Base-by-base conservation (phyloP, 2,797 vertebrate species). In the Tachyglossus aculeatus region DNA sequence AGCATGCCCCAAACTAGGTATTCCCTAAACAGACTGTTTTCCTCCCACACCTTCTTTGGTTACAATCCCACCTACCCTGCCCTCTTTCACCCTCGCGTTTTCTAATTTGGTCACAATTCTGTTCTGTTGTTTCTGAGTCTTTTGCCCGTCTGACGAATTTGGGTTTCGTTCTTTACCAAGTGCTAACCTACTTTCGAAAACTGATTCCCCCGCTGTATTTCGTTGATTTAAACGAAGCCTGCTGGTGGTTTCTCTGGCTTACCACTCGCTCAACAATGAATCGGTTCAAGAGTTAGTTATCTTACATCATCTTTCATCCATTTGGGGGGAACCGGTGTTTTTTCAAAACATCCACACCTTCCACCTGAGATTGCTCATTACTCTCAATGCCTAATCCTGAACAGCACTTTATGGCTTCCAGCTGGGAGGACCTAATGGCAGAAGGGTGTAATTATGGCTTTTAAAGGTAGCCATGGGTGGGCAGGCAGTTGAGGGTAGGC, bases 41-140 rank as follows among this genome's bases (percentile, higher is more conserved):
- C 78, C 71, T 81, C 67, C 74, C 67, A 71, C 37, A 74, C 40
- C 67, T 75, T 66, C 71, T 82, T 64, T n/a, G 19, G 45, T 50
- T 61, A 63, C 45, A 56, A 53, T 21, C 39, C 67, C 0, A 0
- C 31, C 44, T 68, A 48, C 81, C 41, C 56, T 81, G 44, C 67
- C 43, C 54, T 70, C 61, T 59, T 61, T n/a, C 52, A 71, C 47
- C 56, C 77, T 62, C 32, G 43, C 45, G 70, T 10, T 70, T 81
- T 70, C 56, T 22, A 69, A 31, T 71, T 56, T n/a, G n/a, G n/a
- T n/a, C n/a, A n/a, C 63, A 66, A 53, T 32, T 72, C 71, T 29
- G 40, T 48, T 58, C 44, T 70, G 71, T 76, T 66, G 71, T 45
- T 61, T 14, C 21, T 15, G 11, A 40, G 1, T 21, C 19, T 62